These are phyloP conservation scores for Selenia dentaria DNA, from an alignment of 2,888 invertebrate species.

Conservation along the genomic window DNA sequence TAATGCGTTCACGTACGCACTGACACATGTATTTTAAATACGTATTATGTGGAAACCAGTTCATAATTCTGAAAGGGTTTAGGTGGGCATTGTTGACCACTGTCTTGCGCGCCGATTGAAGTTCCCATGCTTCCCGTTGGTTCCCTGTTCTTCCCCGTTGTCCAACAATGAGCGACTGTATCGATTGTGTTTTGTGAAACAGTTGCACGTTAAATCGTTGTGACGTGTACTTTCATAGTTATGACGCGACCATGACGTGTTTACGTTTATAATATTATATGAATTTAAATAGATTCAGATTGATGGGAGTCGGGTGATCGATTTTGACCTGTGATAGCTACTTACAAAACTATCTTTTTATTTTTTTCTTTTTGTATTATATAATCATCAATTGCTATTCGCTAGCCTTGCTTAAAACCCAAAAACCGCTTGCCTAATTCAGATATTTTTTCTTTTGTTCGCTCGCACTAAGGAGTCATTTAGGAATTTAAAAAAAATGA, in stretches of 20 bases:
- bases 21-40: conserved; percentile 84
- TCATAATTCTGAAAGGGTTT: conserved; percentile 56
- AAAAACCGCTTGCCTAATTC: too few species aligned
- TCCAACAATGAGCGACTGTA: conserved; percentile 56
- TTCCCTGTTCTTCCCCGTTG: conserved; percentile 34
- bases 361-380: too few species aligned
- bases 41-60: conserved; percentile 80
- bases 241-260: conserved; percentile 71
- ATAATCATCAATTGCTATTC: too few species aligned
- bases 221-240: conserved; percentile 69
- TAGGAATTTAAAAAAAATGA: too few species aligned
- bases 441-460: too few species aligned
- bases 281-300: conserved; percentile 58
- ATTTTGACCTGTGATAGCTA: conserved; percentile 14
- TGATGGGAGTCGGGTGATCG: conserved; percentile 37
- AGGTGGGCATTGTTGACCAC: conserved; percentile 47
- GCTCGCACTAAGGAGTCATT: too few species aligned
- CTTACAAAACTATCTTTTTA: too few species aligned
- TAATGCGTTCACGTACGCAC: conserved; percentile 72
- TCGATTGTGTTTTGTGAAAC: conserved; percentile 51
- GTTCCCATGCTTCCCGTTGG: conserved; percentile 65
- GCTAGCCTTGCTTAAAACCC: too few species aligned
- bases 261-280: conserved; percentile 54
- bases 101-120: conserved; percentile 59
- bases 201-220: conserved; percentile 64